phyloP scores from a whole-genome alignment of 53 echinoderm and acorn worm genomes.

The Zoroaster sp. region DNA sequence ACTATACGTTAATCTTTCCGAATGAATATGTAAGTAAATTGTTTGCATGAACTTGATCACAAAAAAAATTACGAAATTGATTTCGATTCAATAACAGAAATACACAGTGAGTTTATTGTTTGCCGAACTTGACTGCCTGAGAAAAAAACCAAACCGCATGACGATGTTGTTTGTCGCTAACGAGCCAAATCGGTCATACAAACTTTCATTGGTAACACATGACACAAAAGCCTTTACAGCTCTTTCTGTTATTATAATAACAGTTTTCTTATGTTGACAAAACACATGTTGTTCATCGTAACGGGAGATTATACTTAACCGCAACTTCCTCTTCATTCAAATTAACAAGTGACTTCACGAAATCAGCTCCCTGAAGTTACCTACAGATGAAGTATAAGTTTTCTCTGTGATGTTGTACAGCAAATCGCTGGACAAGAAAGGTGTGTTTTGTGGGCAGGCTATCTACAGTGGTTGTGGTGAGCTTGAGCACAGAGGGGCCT shows the following conservation, averaged over 20 bases:
- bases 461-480: neutral
- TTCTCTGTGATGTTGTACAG: too few species aligned
- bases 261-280: slow-evolving; percentile 15
- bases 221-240: neutral
- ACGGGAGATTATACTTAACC: neutral
- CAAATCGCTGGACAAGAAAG: neutral
- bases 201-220: neutral
- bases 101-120: neutral
- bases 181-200: neutral
- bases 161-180: neutral
- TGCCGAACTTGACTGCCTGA: neutral
- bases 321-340: slow-evolving; percentile 35
- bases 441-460: neutral
- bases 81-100: neutral
- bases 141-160: neutral
- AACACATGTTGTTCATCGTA: neutral
- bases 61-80: neutral
- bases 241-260: neutral
- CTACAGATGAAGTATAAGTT: too few species aligned
- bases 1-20: too few species aligned
- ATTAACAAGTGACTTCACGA: neutral
- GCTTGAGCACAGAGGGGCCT: neutral
- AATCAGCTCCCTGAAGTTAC: too few species aligned
- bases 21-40: neutral
- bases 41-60: neutral